phyloP scores from a whole-genome alignment of 2,113 vertebrate genomes.

The Ginglymostoma cirratum region DNA sequence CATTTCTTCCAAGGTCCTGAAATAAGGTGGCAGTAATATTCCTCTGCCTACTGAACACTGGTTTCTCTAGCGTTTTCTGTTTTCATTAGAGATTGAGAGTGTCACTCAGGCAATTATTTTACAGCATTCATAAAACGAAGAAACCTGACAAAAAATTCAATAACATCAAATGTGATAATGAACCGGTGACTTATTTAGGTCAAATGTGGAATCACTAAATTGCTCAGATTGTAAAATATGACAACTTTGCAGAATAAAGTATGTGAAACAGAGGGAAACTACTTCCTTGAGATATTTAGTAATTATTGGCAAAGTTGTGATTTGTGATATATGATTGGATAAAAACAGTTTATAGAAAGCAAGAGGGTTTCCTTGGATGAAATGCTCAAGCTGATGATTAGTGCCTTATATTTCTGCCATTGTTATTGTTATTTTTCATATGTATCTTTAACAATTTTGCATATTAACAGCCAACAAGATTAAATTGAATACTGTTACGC shows the following conservation, averaged over 20 bases:
- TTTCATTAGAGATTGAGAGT: neutral
- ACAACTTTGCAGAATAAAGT: neutral
- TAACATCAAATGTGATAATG: neutral
- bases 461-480: neutral
- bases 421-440: neutral
- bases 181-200: neutral
- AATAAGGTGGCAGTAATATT: neutral
- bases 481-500: neutral
- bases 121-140: neutral
- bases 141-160: neutral
- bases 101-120: neutral
- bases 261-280: neutral
- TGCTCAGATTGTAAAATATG: neutral
- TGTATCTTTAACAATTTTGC: neutral
- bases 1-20: neutral
- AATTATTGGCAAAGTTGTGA: neutral
- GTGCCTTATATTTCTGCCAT: neutral
- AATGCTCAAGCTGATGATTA: neutral
- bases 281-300: neutral
- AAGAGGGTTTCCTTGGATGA: neutral
- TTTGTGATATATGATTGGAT: neutral
- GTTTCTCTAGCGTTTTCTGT: too few species aligned
- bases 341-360: neutral
- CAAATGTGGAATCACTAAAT: neutral
- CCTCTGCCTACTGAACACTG: neutral